phyloP scores from a whole-genome alignment of 1,140 invertebrate species.

The Mamestra configurata region DNA sequence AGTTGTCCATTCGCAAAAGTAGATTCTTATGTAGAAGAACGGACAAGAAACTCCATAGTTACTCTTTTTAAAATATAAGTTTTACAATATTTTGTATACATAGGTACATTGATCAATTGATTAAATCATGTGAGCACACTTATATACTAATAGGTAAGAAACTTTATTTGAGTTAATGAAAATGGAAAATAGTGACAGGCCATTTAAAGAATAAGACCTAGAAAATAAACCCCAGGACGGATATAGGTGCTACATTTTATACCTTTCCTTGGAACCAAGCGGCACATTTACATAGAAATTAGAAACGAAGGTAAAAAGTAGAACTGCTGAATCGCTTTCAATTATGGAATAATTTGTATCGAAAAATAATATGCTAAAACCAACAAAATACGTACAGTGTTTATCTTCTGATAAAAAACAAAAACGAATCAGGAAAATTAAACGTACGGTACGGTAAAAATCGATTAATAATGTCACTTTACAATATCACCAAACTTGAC shows the following conservation, averaged over 20 bases:
- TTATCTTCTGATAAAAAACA: background rate
- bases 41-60: too few species aligned
- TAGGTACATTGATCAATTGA: too few species aligned
- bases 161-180: too few species aligned
- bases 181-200: too few species aligned
- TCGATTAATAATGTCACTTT: too few species aligned
- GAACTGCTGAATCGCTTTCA: background rate
- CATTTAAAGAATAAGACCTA: background rate
- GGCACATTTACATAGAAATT: background rate
- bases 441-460: background rate
- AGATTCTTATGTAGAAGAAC: too few species aligned
- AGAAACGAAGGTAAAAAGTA: background rate
- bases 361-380: background rate
- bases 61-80: too few species aligned
- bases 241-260: background rate
- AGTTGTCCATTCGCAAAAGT: too few species aligned
- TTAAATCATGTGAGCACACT: too few species aligned
- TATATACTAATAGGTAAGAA: too few species aligned
- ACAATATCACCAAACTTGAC: too few species aligned
- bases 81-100: too few species aligned
- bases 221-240: background rate
- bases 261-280: background rate
- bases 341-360: conserved; percentile 1
- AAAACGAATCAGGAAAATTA: background rate
- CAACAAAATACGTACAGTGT: background rate